Conservation (phyloP, 2,888 invertebrate species). For the Morpho achilles region DNA sequence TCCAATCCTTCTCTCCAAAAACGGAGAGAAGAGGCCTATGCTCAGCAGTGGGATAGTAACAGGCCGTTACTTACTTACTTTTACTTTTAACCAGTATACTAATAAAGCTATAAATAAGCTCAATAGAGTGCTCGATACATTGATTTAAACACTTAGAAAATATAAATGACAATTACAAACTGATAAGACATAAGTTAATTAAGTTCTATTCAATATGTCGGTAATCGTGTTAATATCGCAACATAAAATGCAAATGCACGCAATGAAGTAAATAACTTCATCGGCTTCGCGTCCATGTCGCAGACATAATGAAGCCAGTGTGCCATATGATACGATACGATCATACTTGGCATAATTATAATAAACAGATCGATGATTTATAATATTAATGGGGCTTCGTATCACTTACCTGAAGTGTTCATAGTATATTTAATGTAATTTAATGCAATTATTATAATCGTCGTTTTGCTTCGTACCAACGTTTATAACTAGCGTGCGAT, state of each 20-base stretch:
- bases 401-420: neutral
- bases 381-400: constrained; percentile 7
- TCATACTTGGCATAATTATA: constrained; percentile 12
- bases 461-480: neutral
- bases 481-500: no score
- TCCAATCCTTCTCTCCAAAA: no score
- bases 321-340: constrained; percentile 16
- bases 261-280: constrained; percentile 20
- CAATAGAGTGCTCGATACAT: no score
- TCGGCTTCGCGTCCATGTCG: constrained; percentile 15
- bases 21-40: no score
- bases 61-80: no score
- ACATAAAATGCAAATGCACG: constrained; percentile 24
- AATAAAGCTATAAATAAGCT: no score
- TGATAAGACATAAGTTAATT: constrained; percentile 12
- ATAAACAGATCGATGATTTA: constrained; percentile 8
- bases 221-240: constrained; percentile 22
- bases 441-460: neutral
- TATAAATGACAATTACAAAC: no score
- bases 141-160: no score
- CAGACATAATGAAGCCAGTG: constrained; percentile 15
- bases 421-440: neutral
- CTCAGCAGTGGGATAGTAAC: no score
- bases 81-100: no score
- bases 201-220: constrained; percentile 19